Percentiles rank a stretch among this genome's conserved stretches.
Conservation (phyloP, 1,140 invertebrate species). For the Arion vulgaris region DNA sequence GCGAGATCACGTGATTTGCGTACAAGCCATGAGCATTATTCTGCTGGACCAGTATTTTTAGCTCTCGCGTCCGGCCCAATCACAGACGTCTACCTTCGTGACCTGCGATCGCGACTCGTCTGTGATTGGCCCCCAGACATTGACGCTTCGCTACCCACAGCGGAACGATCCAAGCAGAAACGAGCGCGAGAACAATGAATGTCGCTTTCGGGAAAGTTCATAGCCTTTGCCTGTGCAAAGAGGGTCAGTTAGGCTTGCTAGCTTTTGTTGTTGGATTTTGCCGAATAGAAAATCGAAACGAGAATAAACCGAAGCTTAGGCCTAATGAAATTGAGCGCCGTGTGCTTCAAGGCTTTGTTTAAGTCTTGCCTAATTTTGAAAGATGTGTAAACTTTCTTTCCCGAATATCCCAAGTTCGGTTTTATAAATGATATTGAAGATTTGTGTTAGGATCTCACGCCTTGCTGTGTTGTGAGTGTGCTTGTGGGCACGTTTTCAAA, state of each 20-base stretch:
- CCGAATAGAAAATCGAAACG: constrained; percentile 16
- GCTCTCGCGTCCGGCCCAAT: background rate
- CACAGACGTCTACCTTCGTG: constrained; percentile 8
- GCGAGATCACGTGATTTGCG: constrained; percentile 24
- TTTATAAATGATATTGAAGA: no score
- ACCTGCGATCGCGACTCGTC: constrained; percentile 8
- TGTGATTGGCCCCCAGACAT: constrained; percentile 6
- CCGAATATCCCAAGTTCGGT: no score
- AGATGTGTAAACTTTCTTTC: no score
- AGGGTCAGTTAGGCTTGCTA: background rate
- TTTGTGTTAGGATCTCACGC: no score
- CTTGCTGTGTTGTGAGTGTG: no score
- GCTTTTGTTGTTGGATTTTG: background rate
- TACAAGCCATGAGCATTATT: constrained; percentile 21
- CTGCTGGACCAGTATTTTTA: constrained; percentile 23
- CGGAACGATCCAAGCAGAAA: constrained; percentile 33
- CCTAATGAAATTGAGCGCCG: background rate
- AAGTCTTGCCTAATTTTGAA: background rate
- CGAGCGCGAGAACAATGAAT: constrained; percentile 21
- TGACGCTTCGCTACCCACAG: constrained; percentile 29
- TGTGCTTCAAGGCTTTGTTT: background rate
- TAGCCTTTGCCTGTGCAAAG: constrained; percentile 11
- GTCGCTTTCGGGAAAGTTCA: constrained; percentile 22
- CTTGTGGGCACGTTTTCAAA: no score
- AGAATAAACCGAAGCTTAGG: background rate